Evolutionary conservation across 2,113 vertebrate species (phyloP).

Genomic region (Ptilorrhoa leucosticta): DNA sequence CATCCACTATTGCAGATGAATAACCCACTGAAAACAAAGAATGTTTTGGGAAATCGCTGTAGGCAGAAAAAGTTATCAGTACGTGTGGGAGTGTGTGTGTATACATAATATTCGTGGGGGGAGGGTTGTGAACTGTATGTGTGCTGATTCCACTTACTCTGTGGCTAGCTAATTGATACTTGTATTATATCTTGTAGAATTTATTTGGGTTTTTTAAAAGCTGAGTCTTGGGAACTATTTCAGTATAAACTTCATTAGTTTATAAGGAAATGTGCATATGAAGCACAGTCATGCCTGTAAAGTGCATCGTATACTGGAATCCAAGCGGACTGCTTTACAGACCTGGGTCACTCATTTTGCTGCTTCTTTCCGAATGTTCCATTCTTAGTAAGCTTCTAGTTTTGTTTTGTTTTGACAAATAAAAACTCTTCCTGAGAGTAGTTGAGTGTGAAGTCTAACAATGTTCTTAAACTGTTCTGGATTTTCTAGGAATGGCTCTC

Average conservation of each 20-base stretch:
- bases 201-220: neutral
- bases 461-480: neutral
- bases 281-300: neutral
- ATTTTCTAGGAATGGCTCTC: neutral
- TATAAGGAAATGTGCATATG: neutral
- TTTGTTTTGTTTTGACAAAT: neutral
- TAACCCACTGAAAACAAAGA: neutral
- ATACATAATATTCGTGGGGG: rapidly evolving
- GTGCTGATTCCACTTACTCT: neutral
- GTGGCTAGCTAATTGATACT: neutral
- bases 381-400: neutral
- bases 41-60: neutral
- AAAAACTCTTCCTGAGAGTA: neutral
- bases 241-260: neutral
- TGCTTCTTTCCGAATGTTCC: neutral
- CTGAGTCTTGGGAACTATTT: neutral
- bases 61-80: neutral
- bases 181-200: neutral
- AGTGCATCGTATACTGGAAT: neutral
- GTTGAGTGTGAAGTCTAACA: neutral
- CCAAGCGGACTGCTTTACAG: neutral
- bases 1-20: neutral
- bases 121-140: neutral
- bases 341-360: neutral
- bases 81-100: too few species aligned